Conservation (phyloP, 2,113 vertebrate species). For the Urocitellus parryii region DNA sequence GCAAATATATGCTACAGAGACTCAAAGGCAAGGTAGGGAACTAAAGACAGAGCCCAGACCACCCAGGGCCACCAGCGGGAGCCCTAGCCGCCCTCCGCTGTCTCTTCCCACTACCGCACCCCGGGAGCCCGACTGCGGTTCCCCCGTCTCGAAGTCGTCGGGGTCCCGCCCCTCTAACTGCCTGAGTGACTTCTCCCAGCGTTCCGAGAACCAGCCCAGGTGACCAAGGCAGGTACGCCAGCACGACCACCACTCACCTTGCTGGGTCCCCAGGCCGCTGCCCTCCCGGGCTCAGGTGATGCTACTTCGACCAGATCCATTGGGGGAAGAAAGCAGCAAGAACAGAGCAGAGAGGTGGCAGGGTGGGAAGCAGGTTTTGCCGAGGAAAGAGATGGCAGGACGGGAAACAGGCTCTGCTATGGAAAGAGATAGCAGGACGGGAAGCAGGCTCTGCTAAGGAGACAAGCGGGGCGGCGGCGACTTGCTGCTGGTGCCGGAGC, state of each 20-base stretch:
- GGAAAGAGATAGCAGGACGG: background rate
- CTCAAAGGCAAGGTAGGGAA: background rate
- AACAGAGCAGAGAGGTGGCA: background rate
- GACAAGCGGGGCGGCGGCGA: background rate
- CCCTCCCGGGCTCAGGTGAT: conserved; percentile 71
- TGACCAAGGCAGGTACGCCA: background rate
- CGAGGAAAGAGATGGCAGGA: background rate
- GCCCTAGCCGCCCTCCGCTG: background rate
- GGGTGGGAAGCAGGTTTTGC: background rate
- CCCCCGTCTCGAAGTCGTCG: background rate
- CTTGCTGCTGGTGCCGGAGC: background rate
- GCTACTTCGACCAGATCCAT: conserved; percentile 81
- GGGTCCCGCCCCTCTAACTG: background rate
- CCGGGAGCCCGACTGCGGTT: background rate
- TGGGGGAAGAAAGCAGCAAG: background rate
- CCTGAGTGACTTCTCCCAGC: background rate
- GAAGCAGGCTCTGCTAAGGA: background rate
- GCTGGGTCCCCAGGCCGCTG: conserved; percentile 74
- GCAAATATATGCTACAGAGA: background rate
- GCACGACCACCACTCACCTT: conserved; percentile 65
- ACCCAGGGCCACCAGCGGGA: background rate
- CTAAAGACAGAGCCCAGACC: background rate
- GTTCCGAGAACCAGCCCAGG: background rate
- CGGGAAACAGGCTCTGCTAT: background rate
- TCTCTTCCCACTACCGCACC: background rate